Evolutionary conservation across 2,888 invertebrate species (phyloP).

Genomic region (Pycnomerus fuliginosus): DNA sequence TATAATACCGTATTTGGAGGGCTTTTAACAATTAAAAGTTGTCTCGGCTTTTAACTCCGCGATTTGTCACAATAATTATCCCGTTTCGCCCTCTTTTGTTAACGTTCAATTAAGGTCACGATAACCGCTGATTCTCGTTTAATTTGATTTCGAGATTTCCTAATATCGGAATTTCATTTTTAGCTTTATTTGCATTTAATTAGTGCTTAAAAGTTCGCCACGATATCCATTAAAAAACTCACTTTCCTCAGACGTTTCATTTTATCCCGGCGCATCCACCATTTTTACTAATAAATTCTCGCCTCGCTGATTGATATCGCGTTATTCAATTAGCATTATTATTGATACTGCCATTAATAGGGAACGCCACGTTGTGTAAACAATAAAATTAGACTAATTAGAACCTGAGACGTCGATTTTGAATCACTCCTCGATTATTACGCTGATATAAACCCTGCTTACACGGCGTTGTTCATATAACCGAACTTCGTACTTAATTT

Average conservation of each 20-base stretch:
- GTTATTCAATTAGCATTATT: no score
- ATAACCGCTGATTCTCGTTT: conserved; percentile 18
- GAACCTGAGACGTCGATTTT: no score
- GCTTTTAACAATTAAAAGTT: conserved; percentile 2
- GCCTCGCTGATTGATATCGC: no score
- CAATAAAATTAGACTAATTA: no score
- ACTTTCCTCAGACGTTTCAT: no score
- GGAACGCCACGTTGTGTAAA: no score
- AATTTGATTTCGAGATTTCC: conserved; percentile 19
- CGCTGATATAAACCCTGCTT: no score
- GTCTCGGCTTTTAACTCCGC: conserved; percentile 4
- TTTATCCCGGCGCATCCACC: conserved; percentile 7
- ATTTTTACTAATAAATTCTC: conserved; percentile 14
- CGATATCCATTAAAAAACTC: no score
- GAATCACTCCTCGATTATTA: no score
- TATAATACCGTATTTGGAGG: conserved; percentile 29
- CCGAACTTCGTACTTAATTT: no score
- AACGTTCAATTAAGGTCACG: conserved; percentile 22
- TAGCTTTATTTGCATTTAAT: conserved; percentile 18
- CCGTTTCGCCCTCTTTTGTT: conserved; percentile 15
- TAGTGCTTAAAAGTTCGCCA: conserved; percentile 10
- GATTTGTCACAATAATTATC: conserved; percentile 22
- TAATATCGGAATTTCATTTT: conserved; percentile 23
- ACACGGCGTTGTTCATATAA: no score
- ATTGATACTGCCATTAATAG: no score